phyloP scores from a whole-genome alignment of 1,140 invertebrate genomes.

The Sycophila sp. region DNA sequence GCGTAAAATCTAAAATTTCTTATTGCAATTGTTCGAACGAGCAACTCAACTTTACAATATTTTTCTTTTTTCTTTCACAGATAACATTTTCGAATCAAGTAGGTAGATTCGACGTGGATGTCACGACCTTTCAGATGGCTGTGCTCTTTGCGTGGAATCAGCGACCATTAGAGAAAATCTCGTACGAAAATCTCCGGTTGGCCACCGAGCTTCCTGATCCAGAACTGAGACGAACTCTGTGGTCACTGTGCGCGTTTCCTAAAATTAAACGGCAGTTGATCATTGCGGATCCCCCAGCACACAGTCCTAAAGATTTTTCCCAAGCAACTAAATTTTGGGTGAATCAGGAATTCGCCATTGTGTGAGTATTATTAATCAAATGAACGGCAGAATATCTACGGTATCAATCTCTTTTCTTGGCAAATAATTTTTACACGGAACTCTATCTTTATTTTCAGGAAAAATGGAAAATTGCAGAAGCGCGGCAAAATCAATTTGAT shows the following conservation, averaged over 20 bases:
- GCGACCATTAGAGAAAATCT: conserved; percentile 88
- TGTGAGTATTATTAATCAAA: conserved; percentile 67
- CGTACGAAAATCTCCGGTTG: conserved; percentile 93
- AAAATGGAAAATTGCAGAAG: conserved; percentile 94
- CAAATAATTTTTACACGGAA: conserved; percentile 15
- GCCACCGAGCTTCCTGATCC: conserved; percentile 97
- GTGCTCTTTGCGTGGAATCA: conserved; percentile 99
- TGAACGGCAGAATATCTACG: background rate
- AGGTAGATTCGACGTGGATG: conserved; percentile 96
- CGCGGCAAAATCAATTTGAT: conserved; percentile 94
- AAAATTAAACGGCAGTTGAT: conserved; percentile 95
- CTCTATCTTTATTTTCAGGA: conserved; percentile 65
- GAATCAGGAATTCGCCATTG: conserved; percentile 93
- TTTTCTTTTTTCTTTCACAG: conserved; percentile 57
- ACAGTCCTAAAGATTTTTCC: conserved; percentile 91
- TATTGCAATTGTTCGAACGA: background rate
- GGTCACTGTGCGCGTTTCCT: conserved; percentile 97
- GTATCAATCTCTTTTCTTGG: background rate
- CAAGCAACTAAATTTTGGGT: conserved; percentile 95
- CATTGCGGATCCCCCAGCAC: conserved; percentile 80
- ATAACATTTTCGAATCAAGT: conserved; percentile 95
- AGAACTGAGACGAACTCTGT: conserved; percentile 94
- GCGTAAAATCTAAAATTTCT: conserved; percentile 51
- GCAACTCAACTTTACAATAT: background rate
- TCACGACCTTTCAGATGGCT: conserved; percentile 99